Base-by-base conservation (phyloP, 2,113 vertebrate genomes). In the Stercorarius parasiticus region DNA sequence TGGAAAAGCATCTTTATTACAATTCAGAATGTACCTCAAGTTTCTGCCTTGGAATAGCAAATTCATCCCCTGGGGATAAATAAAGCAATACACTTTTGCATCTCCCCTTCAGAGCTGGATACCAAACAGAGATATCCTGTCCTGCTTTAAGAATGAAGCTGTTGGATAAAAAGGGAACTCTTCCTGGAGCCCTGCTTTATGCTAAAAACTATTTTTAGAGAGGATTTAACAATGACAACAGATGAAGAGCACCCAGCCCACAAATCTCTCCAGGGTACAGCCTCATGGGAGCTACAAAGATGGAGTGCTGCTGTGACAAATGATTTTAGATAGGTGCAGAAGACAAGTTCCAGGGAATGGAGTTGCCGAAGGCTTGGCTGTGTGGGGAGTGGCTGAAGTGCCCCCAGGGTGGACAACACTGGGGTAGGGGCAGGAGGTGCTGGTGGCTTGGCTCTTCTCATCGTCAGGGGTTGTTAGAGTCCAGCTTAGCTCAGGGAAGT, bases 251-350 rank as follows among this genome's bases (percentile, higher is more conserved):
- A 30, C 45, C 34, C 30, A 77, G 14, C 7, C 21, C 49, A 53
- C 49, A 45, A 2, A 62, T 12, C 3, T 56, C 19, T 36, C 34
- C 32, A 36, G 29, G 18, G 6, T 18, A 21, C 42, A 76, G 23
- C 45, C 58, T 25, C 0, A 0, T 30, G 38, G 34, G 49, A 69
- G 21, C 26, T 36, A 19, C 8, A 8, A 23, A 56, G 47, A 13
- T 3, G n/a, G n/a, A 25, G 9, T 4, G 17, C 38, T 82, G 45
- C 27, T 10, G 20, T 65, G 12, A 42, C 2, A 61, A 72, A 36
- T 18, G 5, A 20, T 20, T 71, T 67, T 6, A 52, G 47, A 2
- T 11, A 4, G 5, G 19, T 23, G 30, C 53, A 56, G 10, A 53
- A 66, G 26, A 18, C 7, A 77, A 58, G 14, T 40, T 73, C 23